These are phyloP conservation scores for Ctenosaura bakeri DNA, from an alignment of 2,797 vertebrate species.

Conservation along the genomic window DNA sequence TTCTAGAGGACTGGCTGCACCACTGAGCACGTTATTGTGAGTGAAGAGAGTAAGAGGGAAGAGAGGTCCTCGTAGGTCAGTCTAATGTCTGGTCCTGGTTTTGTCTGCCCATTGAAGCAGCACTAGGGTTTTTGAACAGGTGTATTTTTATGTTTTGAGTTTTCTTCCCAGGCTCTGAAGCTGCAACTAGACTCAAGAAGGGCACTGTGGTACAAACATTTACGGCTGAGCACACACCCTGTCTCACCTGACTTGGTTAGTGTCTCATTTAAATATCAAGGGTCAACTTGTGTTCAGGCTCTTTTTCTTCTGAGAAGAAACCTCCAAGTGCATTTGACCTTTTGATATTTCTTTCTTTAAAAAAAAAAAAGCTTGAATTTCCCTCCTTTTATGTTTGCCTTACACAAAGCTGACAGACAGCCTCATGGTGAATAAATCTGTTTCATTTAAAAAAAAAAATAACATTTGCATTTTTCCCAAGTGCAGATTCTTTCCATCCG, in stretches of 20 bases:
- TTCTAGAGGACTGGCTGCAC: background rate
- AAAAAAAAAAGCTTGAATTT: background rate
- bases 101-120: background rate
- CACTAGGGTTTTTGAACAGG: background rate
- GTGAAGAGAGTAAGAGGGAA: background rate
- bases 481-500: background rate
- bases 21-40: conserved; percentile 5
- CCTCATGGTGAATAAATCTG: fast-evolving
- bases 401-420: background rate
- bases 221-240: fast-evolving
- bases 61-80: conserved; percentile 37
- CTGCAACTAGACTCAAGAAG: background rate
- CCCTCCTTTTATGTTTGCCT: background rate
- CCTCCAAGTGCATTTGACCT: background rate
- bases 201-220: background rate
- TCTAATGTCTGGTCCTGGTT: background rate
- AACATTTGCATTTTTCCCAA: background rate
- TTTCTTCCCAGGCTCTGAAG: background rate
- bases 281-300: conserved; percentile 1
- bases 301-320: conserved; percentile 18
- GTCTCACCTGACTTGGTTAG: conserved; percentile 5
- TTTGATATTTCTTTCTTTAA: background rate
- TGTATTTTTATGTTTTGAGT: background rate
- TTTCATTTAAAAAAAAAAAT: background rate
- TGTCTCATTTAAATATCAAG: background rate